These are phyloP conservation scores for Tetramorium bicarinatum DNA, from an alignment of 2,888 invertebrate genomes.

Conservation along the genomic window DNA sequence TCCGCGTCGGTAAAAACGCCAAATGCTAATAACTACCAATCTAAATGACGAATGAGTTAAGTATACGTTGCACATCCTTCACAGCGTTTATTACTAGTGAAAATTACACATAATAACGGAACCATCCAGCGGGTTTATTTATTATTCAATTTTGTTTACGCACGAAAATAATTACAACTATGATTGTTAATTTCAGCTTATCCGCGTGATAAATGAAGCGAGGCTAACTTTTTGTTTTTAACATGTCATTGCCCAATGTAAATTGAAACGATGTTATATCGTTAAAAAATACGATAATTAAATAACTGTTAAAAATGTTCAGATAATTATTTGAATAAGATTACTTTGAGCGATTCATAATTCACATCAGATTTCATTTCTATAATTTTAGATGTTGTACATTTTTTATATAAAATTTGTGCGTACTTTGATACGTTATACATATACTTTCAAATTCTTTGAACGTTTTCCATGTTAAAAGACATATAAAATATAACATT, in stretches of 20 bases:
- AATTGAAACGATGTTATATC: neutral
- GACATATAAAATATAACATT: neutral
- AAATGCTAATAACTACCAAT: constrained; percentile 40
- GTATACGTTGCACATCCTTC: constrained; percentile 17
- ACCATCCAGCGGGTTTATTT: neutral
- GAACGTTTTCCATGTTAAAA: neutral
- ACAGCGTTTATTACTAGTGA: constrained; percentile 22
- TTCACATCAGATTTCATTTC: neutral
- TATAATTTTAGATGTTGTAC: neutral
- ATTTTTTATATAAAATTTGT: neutral
- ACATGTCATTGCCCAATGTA: constrained; percentile 2
- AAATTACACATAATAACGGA: constrained; percentile 38
- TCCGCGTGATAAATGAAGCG: neutral
- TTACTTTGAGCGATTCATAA: neutral
- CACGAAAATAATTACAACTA: constrained; percentile 33
- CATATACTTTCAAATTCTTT: neutral
- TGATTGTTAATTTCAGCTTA: constrained; percentile 30
- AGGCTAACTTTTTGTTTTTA: neutral
- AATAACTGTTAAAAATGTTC: neutral
- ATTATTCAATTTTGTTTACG: constrained; percentile 27
- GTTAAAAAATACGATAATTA: neutral
- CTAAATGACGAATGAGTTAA: constrained; percentile 44
- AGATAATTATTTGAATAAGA: neutral
- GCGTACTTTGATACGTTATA: neutral
- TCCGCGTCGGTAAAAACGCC: constrained; percentile 11